phyloP scores from a whole-genome alignment of 1,140 invertebrate genomes.

The Solenopsis fugax region DNA sequence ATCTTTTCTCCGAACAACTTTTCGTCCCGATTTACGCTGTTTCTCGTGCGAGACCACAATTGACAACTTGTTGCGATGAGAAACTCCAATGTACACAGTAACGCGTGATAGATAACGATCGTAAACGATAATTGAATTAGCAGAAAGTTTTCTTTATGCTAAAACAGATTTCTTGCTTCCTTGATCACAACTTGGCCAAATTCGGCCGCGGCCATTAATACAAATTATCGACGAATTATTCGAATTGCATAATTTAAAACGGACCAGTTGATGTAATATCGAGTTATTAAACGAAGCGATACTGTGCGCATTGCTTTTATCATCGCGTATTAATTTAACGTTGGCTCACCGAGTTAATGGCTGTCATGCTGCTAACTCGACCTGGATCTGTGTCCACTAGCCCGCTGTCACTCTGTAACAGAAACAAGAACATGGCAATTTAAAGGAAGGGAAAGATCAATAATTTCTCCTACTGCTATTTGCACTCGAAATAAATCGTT shows the following conservation, averaged over 20 bases:
- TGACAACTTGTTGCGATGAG: neutral
- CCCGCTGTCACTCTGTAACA: slow-evolving; percentile 87
- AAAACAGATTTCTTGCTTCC: neutral
- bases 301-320: slow-evolving; percentile 57
- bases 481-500: neutral
- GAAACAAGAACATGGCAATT: slow-evolving; percentile 71
- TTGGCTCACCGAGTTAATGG: slow-evolving; percentile 86
- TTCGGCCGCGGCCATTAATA: slow-evolving; percentile 20
- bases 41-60: neutral
- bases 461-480: slow-evolving; percentile 1
- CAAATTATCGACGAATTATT: slow-evolving; percentile 43
- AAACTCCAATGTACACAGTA: neutral
- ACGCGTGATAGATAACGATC: neutral
- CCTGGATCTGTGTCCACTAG: slow-evolving; percentile 86
- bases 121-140: neutral
- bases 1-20: neutral
- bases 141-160: neutral
- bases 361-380: slow-evolving; percentile 86
- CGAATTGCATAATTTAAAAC: slow-evolving; percentile 47
- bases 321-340: slow-evolving; percentile 42
- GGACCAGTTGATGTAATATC: slow-evolving; percentile 11
- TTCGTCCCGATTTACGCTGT: neutral
- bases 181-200: neutral
- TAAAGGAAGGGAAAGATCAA: slow-evolving; percentile 57
- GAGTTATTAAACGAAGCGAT: slow-evolving; percentile 51